Base-by-base conservation (phyloP, 1,140 invertebrate genomes). In the Lordiphosa mommai region DNA sequence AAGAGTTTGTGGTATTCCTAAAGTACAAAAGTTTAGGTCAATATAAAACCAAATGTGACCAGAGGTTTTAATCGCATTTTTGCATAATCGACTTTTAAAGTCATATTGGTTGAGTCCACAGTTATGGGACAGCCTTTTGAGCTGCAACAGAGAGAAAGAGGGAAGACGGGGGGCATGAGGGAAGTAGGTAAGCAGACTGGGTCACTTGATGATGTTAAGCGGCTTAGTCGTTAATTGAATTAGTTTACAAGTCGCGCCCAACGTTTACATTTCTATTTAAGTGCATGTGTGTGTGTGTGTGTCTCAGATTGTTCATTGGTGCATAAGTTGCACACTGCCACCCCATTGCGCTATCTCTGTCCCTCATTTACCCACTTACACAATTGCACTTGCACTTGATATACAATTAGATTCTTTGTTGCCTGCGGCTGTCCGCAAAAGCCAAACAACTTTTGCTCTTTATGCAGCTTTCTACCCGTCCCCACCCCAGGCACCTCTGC, bases 221-320 rank as follows among this genome's bases (percentile, higher is more conserved):
- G 48, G 77, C 79, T 84, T 84, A 84, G 59, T 77, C 61, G 77
- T 72, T 84, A 84, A 84, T 84, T 84, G 68, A 84, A 84, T 84
- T 84, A 84, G 77, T 85, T 84, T 85, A 65, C 72, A 76, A 84
- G 64, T 52, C 61, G 64, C 64, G 77, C 61, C 55, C 66, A 44
- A 12, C 37, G 47, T 49, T 36, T 30, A 51, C 10, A 10, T 4
- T 44, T 5, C 30, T 34, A 17, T 10, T 7, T 36, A 17, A 36
- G 13, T 8, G 12, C 17, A 14, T 13, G 44, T 52, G 3, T 56
- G 40, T 38, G 12, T 66, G 30, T 49, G 36, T 66, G 46, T 27
- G 44, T 20, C 4, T 58, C 10, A 33, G 33, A 29, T 14, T 65
- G 20, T 53, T 30, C 41, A 65, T 47, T 47, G 41, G 40, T 55